phyloP scores from a whole-genome alignment of 2,888 invertebrate genomes.

The Spilarctia lutea region DNA sequence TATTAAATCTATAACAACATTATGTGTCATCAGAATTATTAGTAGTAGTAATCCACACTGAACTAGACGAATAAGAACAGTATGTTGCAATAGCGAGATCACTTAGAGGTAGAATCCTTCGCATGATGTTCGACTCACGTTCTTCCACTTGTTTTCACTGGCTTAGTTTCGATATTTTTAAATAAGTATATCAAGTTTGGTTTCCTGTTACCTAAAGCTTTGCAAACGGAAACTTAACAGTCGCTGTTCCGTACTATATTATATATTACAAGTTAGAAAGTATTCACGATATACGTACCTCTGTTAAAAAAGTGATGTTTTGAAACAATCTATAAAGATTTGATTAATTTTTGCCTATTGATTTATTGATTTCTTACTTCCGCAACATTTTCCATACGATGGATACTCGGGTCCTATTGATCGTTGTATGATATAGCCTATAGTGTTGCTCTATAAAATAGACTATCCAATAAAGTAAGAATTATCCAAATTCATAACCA shows the following conservation, averaged over 20 bases:
- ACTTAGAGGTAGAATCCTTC: constrained; percentile 58
- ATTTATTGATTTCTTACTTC: too few species aligned
- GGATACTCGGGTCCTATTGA: too few species aligned
- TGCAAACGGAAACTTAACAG: not conserved
- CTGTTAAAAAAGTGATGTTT: not conserved
- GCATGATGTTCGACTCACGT: constrained; percentile 61
- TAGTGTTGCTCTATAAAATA: too few species aligned
- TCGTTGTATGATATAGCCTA: too few species aligned
- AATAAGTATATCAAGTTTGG: constrained; percentile 27
- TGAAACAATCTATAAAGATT: not conserved
- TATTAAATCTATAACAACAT: constrained; percentile 8
- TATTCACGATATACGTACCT: not conserved
- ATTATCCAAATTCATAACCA: too few species aligned
- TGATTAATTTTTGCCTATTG: not conserved
- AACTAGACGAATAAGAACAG: not conserved
- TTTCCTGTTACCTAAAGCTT: constrained; percentile 29
- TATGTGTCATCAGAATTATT: constrained; percentile 1
- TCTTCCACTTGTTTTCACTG: constrained; percentile 53
- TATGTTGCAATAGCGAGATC: constrained; percentile 52
- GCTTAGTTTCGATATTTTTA: constrained; percentile 38
- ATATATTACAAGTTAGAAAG: not conserved
- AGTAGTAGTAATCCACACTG: constrained; percentile 32
- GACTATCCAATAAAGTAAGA: too few species aligned
- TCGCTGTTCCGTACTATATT: not conserved
- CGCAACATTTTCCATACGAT: too few species aligned